Conservation (phyloP, 2,888 invertebrate species). For the Napeogenes inachia region DNA sequence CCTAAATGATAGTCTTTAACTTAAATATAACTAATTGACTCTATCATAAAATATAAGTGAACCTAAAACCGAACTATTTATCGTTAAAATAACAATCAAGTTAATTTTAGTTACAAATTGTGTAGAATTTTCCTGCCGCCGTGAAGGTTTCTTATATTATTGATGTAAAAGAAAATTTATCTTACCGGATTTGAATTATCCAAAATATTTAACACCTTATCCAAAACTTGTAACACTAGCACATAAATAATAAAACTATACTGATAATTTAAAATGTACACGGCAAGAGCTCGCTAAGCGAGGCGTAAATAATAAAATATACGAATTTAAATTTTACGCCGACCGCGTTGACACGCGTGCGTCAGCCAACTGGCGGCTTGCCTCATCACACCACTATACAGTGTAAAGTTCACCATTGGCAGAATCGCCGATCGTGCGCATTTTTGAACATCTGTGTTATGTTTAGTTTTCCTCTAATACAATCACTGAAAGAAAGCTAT, state of each 20-base stretch:
- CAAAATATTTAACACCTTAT: background rate
- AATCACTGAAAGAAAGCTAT: no score
- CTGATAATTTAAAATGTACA: background rate
- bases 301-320: slow-evolving; percentile 16
- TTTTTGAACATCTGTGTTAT: slow-evolving; percentile 20
- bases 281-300: background rate
- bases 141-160: background rate
- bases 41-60: no score
- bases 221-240: slow-evolving; percentile 14
- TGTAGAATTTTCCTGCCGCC: background rate
- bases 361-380: slow-evolving; percentile 73
- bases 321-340: slow-evolving; percentile 20
- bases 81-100: background rate
- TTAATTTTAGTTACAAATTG: background rate
- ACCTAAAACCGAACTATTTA: no score
- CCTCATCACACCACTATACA: slow-evolving; percentile 57
- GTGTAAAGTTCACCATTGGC: slow-evolving; percentile 68
- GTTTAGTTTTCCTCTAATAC: background rate
- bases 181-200: slow-evolving; percentile 18
- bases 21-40: no score
- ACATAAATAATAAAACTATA: slow-evolving; percentile 8
- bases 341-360: slow-evolving; percentile 48
- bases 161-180: slow-evolving; percentile 14
- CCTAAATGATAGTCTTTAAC: no score
- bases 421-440: slow-evolving; percentile 26